phyloP scores from a whole-genome alignment of 1,140 invertebrate species.

The Papilio aristodemus region DNA sequence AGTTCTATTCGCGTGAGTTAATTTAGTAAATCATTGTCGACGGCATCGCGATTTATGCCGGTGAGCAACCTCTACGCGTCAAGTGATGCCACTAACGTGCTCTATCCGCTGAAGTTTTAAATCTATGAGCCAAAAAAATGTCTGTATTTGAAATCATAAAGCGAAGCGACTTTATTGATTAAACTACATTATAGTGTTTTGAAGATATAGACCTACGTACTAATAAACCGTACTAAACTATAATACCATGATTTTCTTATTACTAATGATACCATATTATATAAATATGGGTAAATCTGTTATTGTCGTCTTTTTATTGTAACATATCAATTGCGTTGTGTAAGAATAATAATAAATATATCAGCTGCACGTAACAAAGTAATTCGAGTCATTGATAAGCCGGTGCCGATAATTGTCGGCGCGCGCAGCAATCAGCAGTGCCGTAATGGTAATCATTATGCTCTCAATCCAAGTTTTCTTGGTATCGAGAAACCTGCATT shows the following conservation, averaged over 20 bases:
- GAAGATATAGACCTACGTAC: too few species aligned
- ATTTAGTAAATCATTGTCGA: conserved; percentile 15
- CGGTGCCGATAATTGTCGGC: neutral
- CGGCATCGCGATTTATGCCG: neutral
- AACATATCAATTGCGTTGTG: conserved; percentile 13
- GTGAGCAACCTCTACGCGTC: conserved; percentile 2
- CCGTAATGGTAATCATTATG: conserved; percentile 7
- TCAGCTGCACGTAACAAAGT: conserved; percentile 23
- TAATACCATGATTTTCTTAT: too few species aligned
- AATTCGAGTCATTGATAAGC: conserved; percentile 18
- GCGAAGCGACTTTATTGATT: too few species aligned
- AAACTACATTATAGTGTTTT: too few species aligned
- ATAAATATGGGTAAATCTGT: neutral
- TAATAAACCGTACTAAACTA: too few species aligned
- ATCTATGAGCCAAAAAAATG: conserved; percentile 4
- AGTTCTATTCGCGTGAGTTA: conserved; percentile 1
- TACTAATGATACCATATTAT: too few species aligned
- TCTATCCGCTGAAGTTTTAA: neutral
- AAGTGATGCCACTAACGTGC: neutral
- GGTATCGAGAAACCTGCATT: conserved; percentile 3
- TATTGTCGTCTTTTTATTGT: neutral
- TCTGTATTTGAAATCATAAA: neutral
- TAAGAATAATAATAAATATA: conserved; percentile 22
- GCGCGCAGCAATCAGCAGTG: conserved; percentile 4
- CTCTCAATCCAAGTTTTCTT: conserved; percentile 12